phyloP scores from a whole-genome alignment of 2,113 vertebrate genomes.

The Antigone vipio region DNA sequence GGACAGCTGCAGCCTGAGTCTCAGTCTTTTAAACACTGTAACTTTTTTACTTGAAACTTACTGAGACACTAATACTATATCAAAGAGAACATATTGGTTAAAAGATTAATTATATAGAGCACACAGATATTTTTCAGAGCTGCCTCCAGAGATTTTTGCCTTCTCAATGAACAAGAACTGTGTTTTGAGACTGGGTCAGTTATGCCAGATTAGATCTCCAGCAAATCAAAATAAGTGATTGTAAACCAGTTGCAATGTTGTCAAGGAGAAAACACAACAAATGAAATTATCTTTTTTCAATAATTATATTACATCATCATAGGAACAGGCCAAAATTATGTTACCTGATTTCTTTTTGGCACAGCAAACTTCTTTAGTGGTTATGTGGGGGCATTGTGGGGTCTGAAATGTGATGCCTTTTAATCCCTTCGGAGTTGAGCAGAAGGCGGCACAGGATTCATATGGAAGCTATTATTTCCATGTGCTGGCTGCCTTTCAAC shows the following conservation, averaged over 20 bases:
- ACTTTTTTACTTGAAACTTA: background rate
- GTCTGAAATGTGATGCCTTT: background rate
- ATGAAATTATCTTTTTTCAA: background rate
- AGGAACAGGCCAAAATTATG: background rate
- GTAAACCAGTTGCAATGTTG: background rate
- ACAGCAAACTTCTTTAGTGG: background rate
- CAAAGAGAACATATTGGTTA: background rate
- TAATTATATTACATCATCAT: background rate
- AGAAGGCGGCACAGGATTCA: background rate
- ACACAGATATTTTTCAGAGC: background rate
- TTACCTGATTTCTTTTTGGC: background rate
- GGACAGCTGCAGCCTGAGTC: background rate
- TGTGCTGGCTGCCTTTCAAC: background rate
- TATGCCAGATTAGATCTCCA: background rate
- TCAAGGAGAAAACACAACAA: background rate
- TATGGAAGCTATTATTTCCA: background rate
- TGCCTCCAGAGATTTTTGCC: background rate
- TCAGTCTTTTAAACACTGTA: background rate
- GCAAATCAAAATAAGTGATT: background rate
- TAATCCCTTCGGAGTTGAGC: background rate
- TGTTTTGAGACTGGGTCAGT: background rate
- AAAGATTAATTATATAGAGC: background rate
- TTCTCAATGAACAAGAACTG: background rate
- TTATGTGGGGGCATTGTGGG: too few relatives aligned
- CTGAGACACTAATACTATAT: background rate